Base-by-base conservation (phyloP, 2,797 vertebrate genomes). In the Tinamus major region DNA sequence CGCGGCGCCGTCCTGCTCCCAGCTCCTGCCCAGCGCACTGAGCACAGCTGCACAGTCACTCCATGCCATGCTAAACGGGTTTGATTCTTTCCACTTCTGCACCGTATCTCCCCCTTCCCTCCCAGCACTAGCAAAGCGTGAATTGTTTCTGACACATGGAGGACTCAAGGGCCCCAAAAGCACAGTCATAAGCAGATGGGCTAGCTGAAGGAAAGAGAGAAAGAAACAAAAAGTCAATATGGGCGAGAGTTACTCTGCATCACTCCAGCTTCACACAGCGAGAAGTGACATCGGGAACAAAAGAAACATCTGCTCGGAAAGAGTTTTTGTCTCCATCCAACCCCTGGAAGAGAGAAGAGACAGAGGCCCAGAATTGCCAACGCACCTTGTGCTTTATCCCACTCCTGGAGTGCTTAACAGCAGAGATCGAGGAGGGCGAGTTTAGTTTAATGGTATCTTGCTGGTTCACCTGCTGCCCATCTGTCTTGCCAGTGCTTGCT, bases 381-480 rank as follows among this genome's bases (percentile, higher is more conserved):
- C 79, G 87, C 85, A 89, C 79, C 89, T 81, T 20, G 16, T 87
- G 81, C 92, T 96, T 94, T 69, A 87, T 75, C 94, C 89, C 89
- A 87, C 85, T 87, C 87, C 90, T 87, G 93, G 85, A 89, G 88
- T 67, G 67, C 64, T 94, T 35, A 91, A 89, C 88, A 87, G 80
- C 31, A 90, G 85, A 82, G 93, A 94, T 91, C 83, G 87, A 90
- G 61, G 78, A 94, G 91, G 85, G 76, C 84, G 90, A 94, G 87
- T 78, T 95, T 92, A 95, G 95, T 91, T 95, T 95, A 94, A 93
- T 94, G 84, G 93, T 95, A 93, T 91, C 90, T 93, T 89, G 93
- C 95, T 96, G 92, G 72, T 89, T 96, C 93, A 94, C 92, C 96
- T 96, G 96, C 86, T 94, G 81, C 92, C 94, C 96, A 95, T 96